Base-by-base conservation (phyloP, 2,888 invertebrate species). In the Drosophila dives region DNA sequence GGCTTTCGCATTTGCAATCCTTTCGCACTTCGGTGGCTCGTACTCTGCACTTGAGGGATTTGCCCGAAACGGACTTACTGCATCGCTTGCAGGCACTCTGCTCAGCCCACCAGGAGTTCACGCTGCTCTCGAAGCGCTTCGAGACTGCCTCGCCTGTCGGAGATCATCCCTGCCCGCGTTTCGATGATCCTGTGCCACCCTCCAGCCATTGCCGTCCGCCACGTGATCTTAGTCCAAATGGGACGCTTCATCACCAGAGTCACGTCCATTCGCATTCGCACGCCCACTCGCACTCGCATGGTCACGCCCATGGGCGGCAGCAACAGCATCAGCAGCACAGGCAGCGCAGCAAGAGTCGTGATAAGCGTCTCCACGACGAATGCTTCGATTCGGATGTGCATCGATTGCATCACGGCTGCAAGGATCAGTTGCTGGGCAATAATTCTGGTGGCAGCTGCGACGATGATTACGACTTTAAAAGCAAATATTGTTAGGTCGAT, bases 101-200 rank as follows among this genome's bases (percentile, higher is more conserved):
- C 59, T 96, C 97, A 80, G 97, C 97, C 0, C 97, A 97, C 92
- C 96, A 97, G 86, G 97, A 97, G 93, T 97, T 97, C 91, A 97
- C 97, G 0, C 93, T 97, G 84, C 95, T 97, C 6, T 97, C 97
- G 5, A 94, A 97, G 8, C 95, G 97, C 83, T 96, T 95, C 88
- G 95, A 96, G 74, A 90, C 92, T 5, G 91, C 92, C 4, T 93
- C 93, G 0, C 93, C 93, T 0, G 89, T 93, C 2, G 93, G 91
- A 0, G 93, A 93, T 65, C 93, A 92, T 85, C 89, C 91, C 0
- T 93, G 93, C 70, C 91, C 92, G 0, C 87, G 93, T 3, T 92
- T 80, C 36, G 93, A 93, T 63, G 93, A 93, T 64, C 78, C 91
- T 0, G 80, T 92, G 60, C 91, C 92, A 15, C 91, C 91, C 0